Percentiles rank a stretch among this genome's conserved stretches.
phyloP scores from a whole-genome alignment of 53 echinoderm and acorn worm genomes.

The Echinarachnius parma region DNA sequence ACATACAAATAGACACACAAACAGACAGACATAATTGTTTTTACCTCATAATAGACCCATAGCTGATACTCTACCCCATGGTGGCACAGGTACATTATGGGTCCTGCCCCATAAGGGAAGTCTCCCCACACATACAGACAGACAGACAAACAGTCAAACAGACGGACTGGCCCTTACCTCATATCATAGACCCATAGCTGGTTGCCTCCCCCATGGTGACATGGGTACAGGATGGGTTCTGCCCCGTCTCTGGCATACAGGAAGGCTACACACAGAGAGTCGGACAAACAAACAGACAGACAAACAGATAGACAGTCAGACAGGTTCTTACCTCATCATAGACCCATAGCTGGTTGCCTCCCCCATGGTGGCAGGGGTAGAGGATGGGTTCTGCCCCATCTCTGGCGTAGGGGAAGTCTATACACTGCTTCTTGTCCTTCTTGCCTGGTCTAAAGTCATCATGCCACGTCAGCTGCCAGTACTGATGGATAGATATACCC shows the following conservation, averaged over 20 bases:
- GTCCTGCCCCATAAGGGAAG: too few relatives aligned
- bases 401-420: conserved; percentile 68
- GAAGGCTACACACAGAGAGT: conserved; percentile 85
- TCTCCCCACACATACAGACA: too few relatives aligned
- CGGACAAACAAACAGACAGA: too few relatives aligned
- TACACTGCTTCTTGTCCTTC: conserved; percentile 65
- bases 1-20: too few relatives aligned
- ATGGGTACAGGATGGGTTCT: conserved; percentile 70
- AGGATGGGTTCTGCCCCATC: conserved; percentile 66
- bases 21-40: too few relatives aligned
- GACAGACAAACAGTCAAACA: too few relatives aligned
- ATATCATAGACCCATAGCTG: conserved; percentile 88
- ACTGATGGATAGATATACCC: too few relatives aligned
- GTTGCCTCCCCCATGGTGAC: conserved; percentile 91
- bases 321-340: conserved; percentile 70
- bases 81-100: too few relatives aligned
- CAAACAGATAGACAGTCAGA: too few relatives aligned
- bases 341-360: conserved; percentile 91
- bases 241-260: conserved; percentile 59
- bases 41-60: too few relatives aligned
- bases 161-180: too few relatives aligned
- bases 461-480: conserved; percentile 86
- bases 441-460: conserved; percentile 72
- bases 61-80: too few relatives aligned
- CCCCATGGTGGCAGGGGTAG: conserved; percentile 87